phyloP scores from a whole-genome alignment of 2,888 invertebrate genomes.

The Polydrusus tereticollis region DNA sequence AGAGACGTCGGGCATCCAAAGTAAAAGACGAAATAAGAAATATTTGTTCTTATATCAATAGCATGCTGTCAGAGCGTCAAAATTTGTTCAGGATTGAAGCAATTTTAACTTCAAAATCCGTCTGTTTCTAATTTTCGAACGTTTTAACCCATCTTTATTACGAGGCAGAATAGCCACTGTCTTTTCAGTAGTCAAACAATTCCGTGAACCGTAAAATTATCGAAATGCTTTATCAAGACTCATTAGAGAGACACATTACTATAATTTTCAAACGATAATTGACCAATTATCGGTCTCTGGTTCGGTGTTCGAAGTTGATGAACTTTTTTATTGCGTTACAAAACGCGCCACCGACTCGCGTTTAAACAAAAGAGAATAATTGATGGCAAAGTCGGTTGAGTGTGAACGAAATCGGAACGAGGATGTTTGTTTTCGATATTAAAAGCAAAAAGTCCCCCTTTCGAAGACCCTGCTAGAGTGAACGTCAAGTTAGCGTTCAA shows the following conservation, averaged over 20 bases:
- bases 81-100: no score
- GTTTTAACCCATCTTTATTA: no score
- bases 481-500: no score
- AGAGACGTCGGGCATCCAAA: no score
- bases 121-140: no score
- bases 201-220: conserved; percentile 27
- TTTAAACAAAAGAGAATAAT: conserved; percentile 33
- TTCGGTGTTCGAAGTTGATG: conserved; percentile 27
- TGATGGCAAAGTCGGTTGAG: conserved; percentile 22
- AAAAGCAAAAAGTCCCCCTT: conserved; percentile 28
- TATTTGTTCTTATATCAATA: no score
- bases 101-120: no score
- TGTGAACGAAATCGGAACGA: conserved; percentile 34
- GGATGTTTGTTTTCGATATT: conserved; percentile 37
- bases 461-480: no score
- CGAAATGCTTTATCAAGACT: conserved; percentile 30
- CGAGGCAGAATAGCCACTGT: no score
- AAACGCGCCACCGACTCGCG: conserved; percentile 14
- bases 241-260: conserved; percentile 39
- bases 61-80: no score
- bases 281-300: conserved; percentile 39
- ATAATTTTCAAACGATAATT: conserved; percentile 40
- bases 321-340: conserved; percentile 28
- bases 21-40: no score
- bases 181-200: neutral